Conservation (phyloP, 2,113 vertebrate species). For the Ageneiosus marmoratus region DNA sequence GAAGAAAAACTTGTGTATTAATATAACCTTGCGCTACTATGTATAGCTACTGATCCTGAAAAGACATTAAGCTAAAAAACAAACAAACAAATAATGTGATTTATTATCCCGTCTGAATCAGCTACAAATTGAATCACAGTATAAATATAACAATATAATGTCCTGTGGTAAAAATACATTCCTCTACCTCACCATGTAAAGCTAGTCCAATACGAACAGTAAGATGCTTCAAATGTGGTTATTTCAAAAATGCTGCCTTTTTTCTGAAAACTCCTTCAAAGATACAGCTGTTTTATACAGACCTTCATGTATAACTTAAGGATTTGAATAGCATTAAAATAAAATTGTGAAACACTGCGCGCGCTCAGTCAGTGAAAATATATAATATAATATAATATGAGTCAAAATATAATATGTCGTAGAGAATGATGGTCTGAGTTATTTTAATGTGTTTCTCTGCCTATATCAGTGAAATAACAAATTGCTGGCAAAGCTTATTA, state of each 20-base stretch:
- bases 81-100: no score
- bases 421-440: neutral
- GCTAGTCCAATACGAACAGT: no score
- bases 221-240: neutral
- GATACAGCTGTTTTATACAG: neutral
- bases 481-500: neutral
- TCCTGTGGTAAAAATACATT: no score
- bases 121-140: no score
- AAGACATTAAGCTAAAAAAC: no score
- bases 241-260: neutral
- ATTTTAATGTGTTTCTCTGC: neutral
- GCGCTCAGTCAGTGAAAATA: no score
- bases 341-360: neutral
- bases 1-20: no score
- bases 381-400: neutral
- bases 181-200: no score
- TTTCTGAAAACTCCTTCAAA: neutral
- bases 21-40: no score
- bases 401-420: neutral
- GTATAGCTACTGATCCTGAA: no score
- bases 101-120: no score
- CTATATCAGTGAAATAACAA: neutral
- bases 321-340: neutral
- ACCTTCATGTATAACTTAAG: neutral
- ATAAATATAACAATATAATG: no score